Conservation (phyloP, 2,797 vertebrate genomes). For the Ceryle rudis region DNA sequence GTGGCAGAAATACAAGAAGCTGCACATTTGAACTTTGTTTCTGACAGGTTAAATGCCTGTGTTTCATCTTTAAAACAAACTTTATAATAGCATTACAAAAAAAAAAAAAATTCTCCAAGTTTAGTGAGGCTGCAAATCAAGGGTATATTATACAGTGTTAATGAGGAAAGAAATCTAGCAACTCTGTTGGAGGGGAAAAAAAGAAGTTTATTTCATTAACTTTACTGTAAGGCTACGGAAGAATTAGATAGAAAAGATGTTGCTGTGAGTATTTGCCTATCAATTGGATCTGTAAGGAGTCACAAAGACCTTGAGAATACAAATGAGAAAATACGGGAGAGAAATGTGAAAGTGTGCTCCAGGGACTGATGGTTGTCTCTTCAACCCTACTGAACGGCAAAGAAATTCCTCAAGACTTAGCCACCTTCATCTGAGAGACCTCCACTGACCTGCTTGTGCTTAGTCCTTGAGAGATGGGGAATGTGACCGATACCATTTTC, state of each 20-base stretch:
- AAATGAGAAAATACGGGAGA: background rate
- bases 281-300: background rate
- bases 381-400: background rate
- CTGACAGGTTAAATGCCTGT: background rate
- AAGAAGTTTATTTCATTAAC: background rate
- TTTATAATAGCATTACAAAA: background rate
- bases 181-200: background rate
- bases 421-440: background rate
- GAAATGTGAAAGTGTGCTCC: background rate
- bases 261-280: background rate
- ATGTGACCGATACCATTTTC: background rate
- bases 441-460: background rate
- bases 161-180: slow-evolving; percentile 20
- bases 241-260: background rate
- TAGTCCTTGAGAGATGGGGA: background rate
- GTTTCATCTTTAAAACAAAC: slow-evolving; percentile 22
- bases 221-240: background rate
- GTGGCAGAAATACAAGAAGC: background rate
- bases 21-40: background rate
- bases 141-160: background rate
- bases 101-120: background rate
- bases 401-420: background rate
- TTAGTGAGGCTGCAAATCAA: slow-evolving; percentile 31
- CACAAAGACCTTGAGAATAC: background rate
- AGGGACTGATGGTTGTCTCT: background rate